phyloP scores from a whole-genome alignment of 2,113 vertebrate genomes.

The Taurulus bubalis region DNA sequence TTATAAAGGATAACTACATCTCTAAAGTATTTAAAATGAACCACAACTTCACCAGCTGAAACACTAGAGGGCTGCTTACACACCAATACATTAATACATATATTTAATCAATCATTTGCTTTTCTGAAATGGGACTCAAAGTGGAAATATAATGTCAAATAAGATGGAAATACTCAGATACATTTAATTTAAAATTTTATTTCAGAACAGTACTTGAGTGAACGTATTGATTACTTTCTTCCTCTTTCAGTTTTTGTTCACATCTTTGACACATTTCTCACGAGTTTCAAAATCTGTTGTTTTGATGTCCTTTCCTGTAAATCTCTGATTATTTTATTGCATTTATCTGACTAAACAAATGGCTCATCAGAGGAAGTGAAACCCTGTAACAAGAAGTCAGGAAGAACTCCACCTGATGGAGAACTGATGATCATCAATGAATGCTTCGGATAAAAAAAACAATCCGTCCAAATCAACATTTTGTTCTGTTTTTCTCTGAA shows the following conservation, averaged over 20 bases:
- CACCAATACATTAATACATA: no score
- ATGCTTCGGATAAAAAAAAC: neutral
- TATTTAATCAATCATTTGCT: no score
- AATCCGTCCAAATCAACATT: constrained; percentile 4
- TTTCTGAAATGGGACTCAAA: neutral
- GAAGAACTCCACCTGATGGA: constrained; percentile 4
- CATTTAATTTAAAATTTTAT: no score
- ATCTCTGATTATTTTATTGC: neutral
- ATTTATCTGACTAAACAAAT: constrained; percentile 2
- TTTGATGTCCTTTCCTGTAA: neutral
- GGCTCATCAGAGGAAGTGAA: constrained; percentile 41
- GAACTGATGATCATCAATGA: constrained; percentile 46
- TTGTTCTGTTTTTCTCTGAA: constrained; percentile 50
- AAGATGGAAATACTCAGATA: no score
- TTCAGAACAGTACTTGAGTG: neutral
- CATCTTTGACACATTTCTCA: no score
- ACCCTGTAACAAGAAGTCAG: neutral
- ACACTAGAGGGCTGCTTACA: no score
- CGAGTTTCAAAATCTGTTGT: neutral
- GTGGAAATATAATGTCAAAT: no score
- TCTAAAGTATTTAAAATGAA: no score
- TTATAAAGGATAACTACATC: no score
- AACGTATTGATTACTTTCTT: neutral
- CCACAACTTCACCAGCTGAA: no score
- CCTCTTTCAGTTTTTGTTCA: neutral